Evolutionary conservation across 2,888 invertebrate genomes (phyloP).

Genomic region (Aspidiotus destructor): DNA sequence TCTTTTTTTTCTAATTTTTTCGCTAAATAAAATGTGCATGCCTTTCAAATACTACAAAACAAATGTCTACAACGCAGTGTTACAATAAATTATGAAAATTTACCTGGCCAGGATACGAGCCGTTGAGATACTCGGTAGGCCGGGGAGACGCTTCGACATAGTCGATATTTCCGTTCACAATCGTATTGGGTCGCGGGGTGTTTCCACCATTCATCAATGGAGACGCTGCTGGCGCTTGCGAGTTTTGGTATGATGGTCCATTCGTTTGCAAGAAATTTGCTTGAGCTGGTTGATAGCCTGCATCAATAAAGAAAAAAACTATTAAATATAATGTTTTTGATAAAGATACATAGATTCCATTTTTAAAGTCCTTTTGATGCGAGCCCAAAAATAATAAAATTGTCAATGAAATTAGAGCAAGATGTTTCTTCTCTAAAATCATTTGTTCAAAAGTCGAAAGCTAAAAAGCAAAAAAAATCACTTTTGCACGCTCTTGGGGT

Average conservation of each 20-base stretch:
- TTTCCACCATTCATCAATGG: constrained; percentile 37
- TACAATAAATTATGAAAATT: not conserved
- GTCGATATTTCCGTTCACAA: constrained; percentile 38
- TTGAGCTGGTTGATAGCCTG: constrained; percentile 38
- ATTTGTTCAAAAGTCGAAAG: no score
- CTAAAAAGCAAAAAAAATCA: no score
- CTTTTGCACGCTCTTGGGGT: no score
- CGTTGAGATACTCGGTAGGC: constrained; percentile 46
- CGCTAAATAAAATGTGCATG: no score
- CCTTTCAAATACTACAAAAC: no score
- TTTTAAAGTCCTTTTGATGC: no score
- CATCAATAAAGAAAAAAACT: constrained; percentile 1
- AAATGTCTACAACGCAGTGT: not conserved
- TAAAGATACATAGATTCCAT: no score
- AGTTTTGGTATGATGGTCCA: constrained; percentile 36
- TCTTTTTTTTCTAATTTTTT: no score
- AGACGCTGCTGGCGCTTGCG: constrained; percentile 38
- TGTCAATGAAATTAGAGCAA: no score
- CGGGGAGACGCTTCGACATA: constrained; percentile 41
- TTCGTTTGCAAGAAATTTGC: constrained; percentile 37
- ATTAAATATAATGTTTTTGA: no score
- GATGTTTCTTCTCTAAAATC: no score
- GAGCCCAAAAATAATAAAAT: no score
- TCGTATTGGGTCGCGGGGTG: constrained; percentile 34
- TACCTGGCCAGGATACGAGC: constrained; percentile 38